Base-by-base conservation (phyloP, 2,113 vertebrate species). In the Willisornis vidua region DNA sequence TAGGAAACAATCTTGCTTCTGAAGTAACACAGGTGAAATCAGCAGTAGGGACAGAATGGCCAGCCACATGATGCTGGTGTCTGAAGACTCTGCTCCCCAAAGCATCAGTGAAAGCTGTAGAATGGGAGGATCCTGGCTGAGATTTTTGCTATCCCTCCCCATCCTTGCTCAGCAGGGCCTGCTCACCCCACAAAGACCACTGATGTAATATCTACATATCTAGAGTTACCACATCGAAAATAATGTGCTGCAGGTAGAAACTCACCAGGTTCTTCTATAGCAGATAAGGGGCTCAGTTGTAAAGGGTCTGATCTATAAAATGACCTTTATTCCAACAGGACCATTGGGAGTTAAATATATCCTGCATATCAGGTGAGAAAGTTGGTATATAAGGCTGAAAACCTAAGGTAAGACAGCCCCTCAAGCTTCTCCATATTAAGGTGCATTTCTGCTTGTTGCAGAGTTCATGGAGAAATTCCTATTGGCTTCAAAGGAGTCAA, bases 61-160 rank as follows among this genome's bases (percentile, higher is more conserved):
- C 20, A 78, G 25, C 11, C 25, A 6, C 11, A 4, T 20, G 43
- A 4, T 0, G 0, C 20, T 20, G 20, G 9, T 48, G 39, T 61
- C 35, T 75, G 70, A 78, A 71, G 48, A 18, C 19, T 45, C n/a
- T 72, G 51, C 13, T 49, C 52, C 33, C 48, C 26, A 28, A 71
- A 67, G 26, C 3, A 3, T 16, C 37, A 29, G 17, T 43, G 35
- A 46, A 71, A 22, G 57, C 28, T 52, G 51, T 26, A 54, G 23
- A 35, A 19, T 16, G 19, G 33, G 13, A 75, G 7, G 3, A 0
- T 35, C 37, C n/a, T 14, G 67, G 35, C n/a, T 89, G 19, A 48
- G 39, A 39, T 28, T 43, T 18, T 16, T 73, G 33, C 57, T 71
- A 29, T 26, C 61, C 23, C 87, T 63, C 28, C 31, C 25, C 9